phyloP scores from a whole-genome alignment of 2,888 invertebrate genomes.

The Rhogogaster chlorosoma region DNA sequence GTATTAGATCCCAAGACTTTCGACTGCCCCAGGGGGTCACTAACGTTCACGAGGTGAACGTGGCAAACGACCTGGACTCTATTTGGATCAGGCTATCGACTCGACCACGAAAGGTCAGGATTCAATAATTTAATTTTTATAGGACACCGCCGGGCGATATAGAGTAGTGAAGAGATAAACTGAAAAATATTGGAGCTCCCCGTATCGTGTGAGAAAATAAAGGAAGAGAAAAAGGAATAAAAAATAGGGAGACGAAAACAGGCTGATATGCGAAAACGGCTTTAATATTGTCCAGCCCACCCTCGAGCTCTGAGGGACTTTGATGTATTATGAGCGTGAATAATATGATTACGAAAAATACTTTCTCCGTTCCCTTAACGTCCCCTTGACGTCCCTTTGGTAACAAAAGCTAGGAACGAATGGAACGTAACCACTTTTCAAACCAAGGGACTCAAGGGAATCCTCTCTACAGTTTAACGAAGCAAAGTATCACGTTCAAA shows the following conservation, averaged over 20 bases:
- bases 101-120: slow-evolving; percentile 26
- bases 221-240: neutral
- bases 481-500: slow-evolving; percentile 28
- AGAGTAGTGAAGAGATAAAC: neutral
- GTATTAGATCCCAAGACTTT: slow-evolving; percentile 33
- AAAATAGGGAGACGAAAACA: neutral
- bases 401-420: slow-evolving; percentile 17
- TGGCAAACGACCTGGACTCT: slow-evolving; percentile 17
- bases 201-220: neutral
- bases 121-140: slow-evolving; percentile 31
- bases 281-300: slow-evolving; percentile 11
- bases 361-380: neutral
- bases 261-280: neutral
- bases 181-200: slow-evolving; percentile 19
- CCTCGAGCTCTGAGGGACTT: slow-evolving; percentile 16
- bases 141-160: neutral
- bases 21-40: slow-evolving; percentile 27
- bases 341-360: slow-evolving; percentile 41
- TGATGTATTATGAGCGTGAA: slow-evolving; percentile 33
- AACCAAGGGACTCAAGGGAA: slow-evolving; percentile 24
- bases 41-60: slow-evolving; percentile 14
- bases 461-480: neutral
- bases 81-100: slow-evolving; percentile 29
- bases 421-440: slow-evolving; percentile 1
- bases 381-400: slow-evolving; percentile 21